Evolutionary conservation across 2,888 invertebrate species (phyloP).

Genomic region (Hemicrepidius hirtus): DNA sequence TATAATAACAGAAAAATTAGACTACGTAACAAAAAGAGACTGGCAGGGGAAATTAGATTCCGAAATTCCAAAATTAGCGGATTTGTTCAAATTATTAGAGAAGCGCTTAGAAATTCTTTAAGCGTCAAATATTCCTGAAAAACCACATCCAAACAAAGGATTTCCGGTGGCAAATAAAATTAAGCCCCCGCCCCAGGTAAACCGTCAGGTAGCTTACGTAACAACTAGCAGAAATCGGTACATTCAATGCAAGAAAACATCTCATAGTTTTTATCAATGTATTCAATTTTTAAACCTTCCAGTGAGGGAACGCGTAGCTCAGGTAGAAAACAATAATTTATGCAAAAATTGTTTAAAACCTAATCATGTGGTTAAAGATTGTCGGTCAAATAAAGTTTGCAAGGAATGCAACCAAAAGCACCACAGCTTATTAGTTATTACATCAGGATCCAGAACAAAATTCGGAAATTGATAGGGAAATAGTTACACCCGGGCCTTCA

Average conservation of each 20-base stretch:
- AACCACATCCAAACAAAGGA: too few relatives aligned
- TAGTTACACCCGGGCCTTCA: too few relatives aligned
- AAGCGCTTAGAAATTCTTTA: constrained; percentile 8
- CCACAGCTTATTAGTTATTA: constrained; percentile 45
- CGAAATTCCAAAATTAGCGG: constrained; percentile 7
- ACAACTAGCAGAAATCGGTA: too few relatives aligned
- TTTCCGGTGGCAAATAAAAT: too few relatives aligned
- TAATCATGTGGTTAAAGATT: constrained; percentile 40
- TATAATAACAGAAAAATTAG: constrained; percentile 7
- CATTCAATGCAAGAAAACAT: too few relatives aligned
- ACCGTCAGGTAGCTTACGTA: too few relatives aligned
- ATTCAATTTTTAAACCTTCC: background rate
- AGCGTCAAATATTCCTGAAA: too few relatives aligned
- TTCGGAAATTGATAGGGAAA: background rate
- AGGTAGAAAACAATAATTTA: constrained; percentile 35
- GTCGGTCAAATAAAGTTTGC: constrained; percentile 17
- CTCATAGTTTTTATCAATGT: too few relatives aligned
- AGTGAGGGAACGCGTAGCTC: background rate
- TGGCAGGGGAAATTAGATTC: background rate
- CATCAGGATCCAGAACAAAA: constrained; percentile 18
- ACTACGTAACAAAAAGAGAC: constrained; percentile 9
- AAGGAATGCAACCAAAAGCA: constrained; percentile 47
- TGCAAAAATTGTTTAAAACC: constrained; percentile 47
- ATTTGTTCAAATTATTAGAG: constrained; percentile 2
- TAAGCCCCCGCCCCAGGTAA: too few relatives aligned